A percentile compares a stretch with the other conserved stretches of the same genome.
Evolutionary conservation across 1,140 invertebrate species (phyloP).

Genomic region (Reticulitermes speratus): DNA sequence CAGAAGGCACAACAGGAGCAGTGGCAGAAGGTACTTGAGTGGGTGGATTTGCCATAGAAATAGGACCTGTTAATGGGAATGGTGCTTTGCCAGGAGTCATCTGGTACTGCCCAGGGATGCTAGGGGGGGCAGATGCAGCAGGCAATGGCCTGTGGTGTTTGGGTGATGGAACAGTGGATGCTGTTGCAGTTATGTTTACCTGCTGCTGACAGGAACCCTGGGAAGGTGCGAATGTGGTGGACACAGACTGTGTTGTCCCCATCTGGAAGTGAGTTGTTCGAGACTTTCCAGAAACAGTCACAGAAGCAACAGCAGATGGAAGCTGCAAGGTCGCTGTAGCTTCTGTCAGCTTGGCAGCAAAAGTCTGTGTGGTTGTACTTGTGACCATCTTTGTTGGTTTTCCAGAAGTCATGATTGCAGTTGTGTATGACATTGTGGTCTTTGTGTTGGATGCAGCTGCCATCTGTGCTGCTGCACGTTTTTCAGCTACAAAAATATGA

Average conservation of each 20-base stretch:
- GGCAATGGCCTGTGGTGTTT: slow-evolving; percentile 55
- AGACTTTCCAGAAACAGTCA: not conserved
- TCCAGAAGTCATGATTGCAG: slow-evolving; percentile 58
- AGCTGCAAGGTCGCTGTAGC: slow-evolving; percentile 38
- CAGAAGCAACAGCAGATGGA: slow-evolving; percentile 24
- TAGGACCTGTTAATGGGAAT: slow-evolving; percentile 40
- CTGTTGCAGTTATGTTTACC: slow-evolving; percentile 18
- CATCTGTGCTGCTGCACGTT: slow-evolving; percentile 49
- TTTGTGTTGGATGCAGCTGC: slow-evolving; percentile 54
- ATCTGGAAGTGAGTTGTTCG: not conserved
- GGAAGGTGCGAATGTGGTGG: slow-evolving; percentile 34
- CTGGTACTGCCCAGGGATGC: slow-evolving; percentile 45
- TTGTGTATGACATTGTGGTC: slow-evolving; percentile 63
- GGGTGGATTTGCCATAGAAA: slow-evolving; percentile 36
- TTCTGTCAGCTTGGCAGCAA: slow-evolving; percentile 61
- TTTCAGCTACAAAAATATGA: slow-evolving; percentile 45
- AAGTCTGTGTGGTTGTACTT: slow-evolving; percentile 55
- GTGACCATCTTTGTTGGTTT: slow-evolving; percentile 51
- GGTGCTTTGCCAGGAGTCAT: slow-evolving; percentile 44
- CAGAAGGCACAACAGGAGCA: slow-evolving; percentile 33
- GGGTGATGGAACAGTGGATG: slow-evolving; percentile 47
- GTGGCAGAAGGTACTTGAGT: slow-evolving; percentile 41
- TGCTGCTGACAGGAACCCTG: slow-evolving; percentile 8
- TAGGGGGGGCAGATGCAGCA: slow-evolving; percentile 51
- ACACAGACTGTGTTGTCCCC: slow-evolving; percentile 22